Conservation (phyloP, 2,888 invertebrate species). For the Arrhopalites spinosus region DNA sequence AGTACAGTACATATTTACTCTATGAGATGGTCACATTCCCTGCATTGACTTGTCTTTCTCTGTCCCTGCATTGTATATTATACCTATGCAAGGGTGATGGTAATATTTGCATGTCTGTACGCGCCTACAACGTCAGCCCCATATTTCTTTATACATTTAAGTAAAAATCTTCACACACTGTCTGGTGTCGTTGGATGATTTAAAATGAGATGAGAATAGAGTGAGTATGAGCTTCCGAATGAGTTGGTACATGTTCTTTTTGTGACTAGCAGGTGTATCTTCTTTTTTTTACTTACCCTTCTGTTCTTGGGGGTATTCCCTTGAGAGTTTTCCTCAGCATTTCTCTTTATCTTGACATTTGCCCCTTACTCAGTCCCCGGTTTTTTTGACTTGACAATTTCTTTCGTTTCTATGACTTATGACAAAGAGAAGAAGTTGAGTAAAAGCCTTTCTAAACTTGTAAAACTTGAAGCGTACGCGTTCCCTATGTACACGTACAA, state of each 20-base stretch:
- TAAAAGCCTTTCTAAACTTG: conserved; percentile 12
- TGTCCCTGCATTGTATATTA: neutral
- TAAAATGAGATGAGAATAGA: conserved; percentile 33
- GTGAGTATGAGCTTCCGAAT: conserved; percentile 1
- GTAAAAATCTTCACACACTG: conserved; percentile 16
- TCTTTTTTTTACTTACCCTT: conserved; percentile 2
- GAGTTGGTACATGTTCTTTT: neutral
- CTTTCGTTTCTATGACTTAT: conserved; percentile 6
- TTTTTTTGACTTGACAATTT: conserved; percentile 6
- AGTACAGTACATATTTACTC: neutral
- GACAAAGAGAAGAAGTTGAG: conserved; percentile 14
- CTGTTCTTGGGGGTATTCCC: neutral
- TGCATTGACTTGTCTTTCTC: neutral
- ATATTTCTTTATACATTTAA: conserved; percentile 12
- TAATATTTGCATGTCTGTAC: too few relatives aligned
- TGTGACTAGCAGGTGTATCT: neutral
- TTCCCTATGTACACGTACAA: too few relatives aligned
- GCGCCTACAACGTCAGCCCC: neutral
- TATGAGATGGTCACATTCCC: neutral
- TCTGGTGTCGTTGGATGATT: conserved; percentile 35
- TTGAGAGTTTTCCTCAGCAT: neutral
- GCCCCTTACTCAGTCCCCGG: neutral
- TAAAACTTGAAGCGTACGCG: neutral
- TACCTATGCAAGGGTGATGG: too few relatives aligned
- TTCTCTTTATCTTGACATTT: conserved; percentile 11